These are phyloP conservation scores for Tiaroga cobitis DNA, from an alignment of 2,797 vertebrate genomes.

Conservation along the genomic window DNA sequence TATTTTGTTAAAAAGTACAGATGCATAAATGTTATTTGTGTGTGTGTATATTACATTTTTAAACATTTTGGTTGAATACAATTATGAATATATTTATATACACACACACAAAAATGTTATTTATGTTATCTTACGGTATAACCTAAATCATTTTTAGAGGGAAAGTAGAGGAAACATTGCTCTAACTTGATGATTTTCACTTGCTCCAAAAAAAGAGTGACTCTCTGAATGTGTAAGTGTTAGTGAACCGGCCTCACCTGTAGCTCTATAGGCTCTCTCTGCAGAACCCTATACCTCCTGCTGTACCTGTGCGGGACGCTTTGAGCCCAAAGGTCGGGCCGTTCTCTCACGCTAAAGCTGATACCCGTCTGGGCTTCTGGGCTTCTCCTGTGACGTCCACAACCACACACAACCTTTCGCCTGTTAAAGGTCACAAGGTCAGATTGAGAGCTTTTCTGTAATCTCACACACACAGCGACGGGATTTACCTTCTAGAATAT, in stretches of 20 bases:
- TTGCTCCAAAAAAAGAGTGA: no score
- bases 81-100: no score
- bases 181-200: no score
- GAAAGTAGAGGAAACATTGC: not conserved
- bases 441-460: conserved; percentile 33
- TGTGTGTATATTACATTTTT: no score
- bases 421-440: conserved; percentile 26
- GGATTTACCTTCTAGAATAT: conserved; percentile 17
- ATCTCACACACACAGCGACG: not conserved
- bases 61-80: no score
- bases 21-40: no score
- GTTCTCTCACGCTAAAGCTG: conserved; percentile 57
- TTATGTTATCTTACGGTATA: no score
- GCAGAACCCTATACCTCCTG: conserved; percentile 41
- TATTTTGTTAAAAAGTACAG: no score
- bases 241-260: not conserved
- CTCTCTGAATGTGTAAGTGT: not conserved
- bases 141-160: no score
- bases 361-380: conserved; percentile 47
- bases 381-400: conserved; percentile 45
- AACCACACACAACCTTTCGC: conserved; percentile 18
- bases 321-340: conserved; percentile 46
- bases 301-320: conserved; percentile 46
- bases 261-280: not conserved
- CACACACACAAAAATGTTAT: no score